Evolutionary conservation across 2,113 vertebrate species (phyloP).

Genomic region (Dipodomys merriami): DNA sequence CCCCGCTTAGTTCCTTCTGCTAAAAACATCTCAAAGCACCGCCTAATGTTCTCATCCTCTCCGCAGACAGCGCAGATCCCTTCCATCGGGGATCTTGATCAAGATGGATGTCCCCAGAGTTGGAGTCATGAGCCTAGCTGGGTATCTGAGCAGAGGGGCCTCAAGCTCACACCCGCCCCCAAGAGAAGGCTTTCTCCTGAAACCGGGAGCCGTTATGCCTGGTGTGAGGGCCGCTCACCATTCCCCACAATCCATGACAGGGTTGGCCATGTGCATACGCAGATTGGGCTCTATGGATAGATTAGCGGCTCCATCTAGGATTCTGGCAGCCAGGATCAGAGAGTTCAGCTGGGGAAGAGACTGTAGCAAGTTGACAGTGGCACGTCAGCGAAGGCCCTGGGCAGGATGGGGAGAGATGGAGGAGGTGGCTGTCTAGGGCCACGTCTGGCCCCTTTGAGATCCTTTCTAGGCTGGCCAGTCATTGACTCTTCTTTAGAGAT

Average conservation of each 20-base stretch:
- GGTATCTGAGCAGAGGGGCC: not conserved
- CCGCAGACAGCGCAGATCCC: not conserved
- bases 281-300: not conserved
- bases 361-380: too few relatives aligned
- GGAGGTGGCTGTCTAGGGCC: too few relatives aligned
- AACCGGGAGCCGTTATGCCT: not conserved
- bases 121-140: not conserved
- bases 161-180: conserved; percentile 22
- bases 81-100: fast-evolving
- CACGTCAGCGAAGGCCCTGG: too few relatives aligned
- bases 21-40: conserved; percentile 44
- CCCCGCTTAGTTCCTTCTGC: not conserved
- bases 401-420: too few relatives aligned
- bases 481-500: not conserved
- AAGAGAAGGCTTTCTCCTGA: conserved; percentile 63
- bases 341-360: too few relatives aligned
- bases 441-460: not conserved
- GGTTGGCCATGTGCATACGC: not conserved
- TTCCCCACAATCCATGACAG: conserved; percentile 41
- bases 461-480: not conserved
- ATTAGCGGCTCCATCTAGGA: not conserved
- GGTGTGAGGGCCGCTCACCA: not conserved
- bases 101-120: not conserved
- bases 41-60: conserved; percentile 7
- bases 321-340: not conserved